Evolutionary conservation across 2,888 invertebrate genomes (phyloP).

Genomic region (Barypeithes pellucidus): DNA sequence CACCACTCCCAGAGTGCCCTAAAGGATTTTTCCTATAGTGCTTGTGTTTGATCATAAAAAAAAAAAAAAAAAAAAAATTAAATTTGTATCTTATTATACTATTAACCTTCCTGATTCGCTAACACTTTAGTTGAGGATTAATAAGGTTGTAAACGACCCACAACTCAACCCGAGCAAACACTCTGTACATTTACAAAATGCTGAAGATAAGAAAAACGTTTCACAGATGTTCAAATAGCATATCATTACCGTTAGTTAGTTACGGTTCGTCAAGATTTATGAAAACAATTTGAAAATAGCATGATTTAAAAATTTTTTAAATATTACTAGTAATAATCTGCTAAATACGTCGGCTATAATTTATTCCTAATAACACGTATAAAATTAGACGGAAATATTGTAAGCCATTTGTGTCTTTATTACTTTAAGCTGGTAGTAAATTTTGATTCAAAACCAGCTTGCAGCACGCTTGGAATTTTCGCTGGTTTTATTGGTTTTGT

Average conservation of each 20-base stretch:
- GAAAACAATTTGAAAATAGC: neutral
- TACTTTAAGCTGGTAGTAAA: conserved; percentile 19
- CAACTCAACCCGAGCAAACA: too few relatives aligned
- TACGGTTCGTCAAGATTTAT: neutral
- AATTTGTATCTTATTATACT: too few relatives aligned
- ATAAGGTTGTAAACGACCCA: too few relatives aligned
- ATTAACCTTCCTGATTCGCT: too few relatives aligned
- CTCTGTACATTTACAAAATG: too few relatives aligned
- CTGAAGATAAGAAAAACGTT: neutral
- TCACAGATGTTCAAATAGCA: neutral
- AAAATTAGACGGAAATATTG: conserved; percentile 4
- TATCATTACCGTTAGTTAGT: neutral
- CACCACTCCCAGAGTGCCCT: too few relatives aligned
- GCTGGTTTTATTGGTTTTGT: neutral
- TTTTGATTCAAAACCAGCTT: neutral
- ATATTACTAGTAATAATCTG: neutral
- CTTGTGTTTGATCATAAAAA: too few relatives aligned
- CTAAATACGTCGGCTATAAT: neutral
- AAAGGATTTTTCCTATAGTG: too few relatives aligned
- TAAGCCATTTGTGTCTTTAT: conserved; percentile 15
- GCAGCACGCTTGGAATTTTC: conserved; percentile 15
- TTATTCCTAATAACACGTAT: neutral
- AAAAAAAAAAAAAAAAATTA: too few relatives aligned
- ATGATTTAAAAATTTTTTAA: neutral
- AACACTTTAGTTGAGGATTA: too few relatives aligned